Evolutionary conservation across 2,113 vertebrate genomes (phyloP), one percentile per base, ranked within the genome.

Genomic region (Patagioenas fasciata): DNA sequence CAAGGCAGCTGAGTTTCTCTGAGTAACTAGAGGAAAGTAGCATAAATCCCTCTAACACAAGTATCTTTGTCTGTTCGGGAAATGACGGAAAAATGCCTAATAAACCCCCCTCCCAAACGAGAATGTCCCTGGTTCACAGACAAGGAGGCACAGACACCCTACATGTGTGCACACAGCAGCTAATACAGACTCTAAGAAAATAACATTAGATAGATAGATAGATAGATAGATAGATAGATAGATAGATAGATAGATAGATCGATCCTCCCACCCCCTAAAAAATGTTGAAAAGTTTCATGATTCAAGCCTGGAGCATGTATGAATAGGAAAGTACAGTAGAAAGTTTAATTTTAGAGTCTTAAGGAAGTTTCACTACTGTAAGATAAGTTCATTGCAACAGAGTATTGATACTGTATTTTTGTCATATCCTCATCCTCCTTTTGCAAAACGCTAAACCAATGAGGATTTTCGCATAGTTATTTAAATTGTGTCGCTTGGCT

Each of bases 401-500:
- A 77, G 16, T 2, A 36, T 0, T 5, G 28, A 21, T 6, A 10
- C 44, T 9, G 1, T 2, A 16, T 24, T 88, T 69, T 64, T 86
- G 51, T 54, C 62, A 38, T 14, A 65, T 9, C 13, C 38, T 86
- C 56, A 7, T 42, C 36, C 5, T 23, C 24, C n/a, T 67, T 66
- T 34, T 44, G 16, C 72, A 71, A 40, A 80, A 54, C 5, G 23
- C n/a, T 23, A 18, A 53, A 28, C 34, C 75, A 53, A 6, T 2
- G 69, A 84, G 75, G 62, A 69, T 88, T 94, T 81, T 10, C n/a
- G 54, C 51, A 16, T 5, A 60, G 82, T 42, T 83, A 24, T 91
- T 94, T 65, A 61, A 79, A 86, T 34, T 51, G 48, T 91, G 82
- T 50, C 69, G 20, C 80, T 93, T 91, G 80, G 80, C 73, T 91